Evolutionary conservation across 64 coral and sea anemone genomes (phyloP).

Genomic region (Montipora cactus): DNA sequence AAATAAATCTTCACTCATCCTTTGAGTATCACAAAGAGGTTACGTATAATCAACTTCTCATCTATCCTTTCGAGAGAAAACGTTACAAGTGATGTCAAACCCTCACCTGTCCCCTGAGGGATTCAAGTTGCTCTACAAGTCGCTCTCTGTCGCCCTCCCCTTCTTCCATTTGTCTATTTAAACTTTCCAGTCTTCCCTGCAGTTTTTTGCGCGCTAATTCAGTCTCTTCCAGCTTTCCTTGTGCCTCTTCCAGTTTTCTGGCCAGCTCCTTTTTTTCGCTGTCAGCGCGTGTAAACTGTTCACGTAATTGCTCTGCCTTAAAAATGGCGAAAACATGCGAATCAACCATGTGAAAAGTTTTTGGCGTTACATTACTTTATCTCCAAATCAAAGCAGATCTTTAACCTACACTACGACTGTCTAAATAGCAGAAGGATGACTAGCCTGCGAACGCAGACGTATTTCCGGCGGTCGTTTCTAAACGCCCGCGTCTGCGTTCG

Average conservation of each 20-base stretch:
- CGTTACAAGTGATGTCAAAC: no score
- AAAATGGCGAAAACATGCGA: background rate
- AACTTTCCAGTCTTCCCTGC: slow-evolving; percentile 72
- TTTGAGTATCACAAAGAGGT: no score
- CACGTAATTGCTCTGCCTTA: slow-evolving; percentile 87
- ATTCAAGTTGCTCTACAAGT: slow-evolving; percentile 82
- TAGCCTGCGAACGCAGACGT: no score
- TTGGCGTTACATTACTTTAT: background rate
- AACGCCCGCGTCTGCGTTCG: no score
- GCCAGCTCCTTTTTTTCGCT: slow-evolving; percentile 73
- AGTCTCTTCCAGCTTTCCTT: slow-evolving; percentile 83
- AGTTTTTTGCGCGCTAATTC: slow-evolving; percentile 79
- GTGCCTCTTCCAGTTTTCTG: slow-evolving; percentile 76
- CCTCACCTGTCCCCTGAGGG: slow-evolving; percentile 80
- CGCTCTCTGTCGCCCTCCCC: slow-evolving; percentile 87
- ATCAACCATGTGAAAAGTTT: background rate
- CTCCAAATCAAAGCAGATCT: no score
- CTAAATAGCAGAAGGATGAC: no score
- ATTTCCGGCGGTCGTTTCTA: no score
- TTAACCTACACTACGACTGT: no score
- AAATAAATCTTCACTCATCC: no score
- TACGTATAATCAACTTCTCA: no score
- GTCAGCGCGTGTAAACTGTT: slow-evolving; percentile 68
- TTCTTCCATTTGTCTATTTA: slow-evolving; percentile 78
- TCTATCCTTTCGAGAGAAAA: no score